Evolutionary conservation across 30 jellyfish, hydroid and myxozoan species (phyloP).

Genomic region (Hydra vulgaris): DNA sequence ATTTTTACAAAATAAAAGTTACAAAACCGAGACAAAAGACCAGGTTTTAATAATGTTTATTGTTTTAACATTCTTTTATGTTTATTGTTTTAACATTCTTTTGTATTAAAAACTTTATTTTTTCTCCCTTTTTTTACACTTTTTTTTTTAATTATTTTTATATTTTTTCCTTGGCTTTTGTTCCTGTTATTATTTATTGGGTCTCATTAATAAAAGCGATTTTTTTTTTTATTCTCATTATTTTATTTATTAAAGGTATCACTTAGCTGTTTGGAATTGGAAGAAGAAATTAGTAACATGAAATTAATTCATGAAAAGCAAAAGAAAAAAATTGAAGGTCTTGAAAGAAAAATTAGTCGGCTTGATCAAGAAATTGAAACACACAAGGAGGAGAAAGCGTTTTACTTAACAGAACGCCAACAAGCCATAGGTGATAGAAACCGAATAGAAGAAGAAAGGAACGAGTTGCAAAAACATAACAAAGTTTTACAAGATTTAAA

Average conservation of each 20-base stretch:
- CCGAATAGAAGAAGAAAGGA: constrained; percentile 41
- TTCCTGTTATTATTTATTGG: too few relatives aligned
- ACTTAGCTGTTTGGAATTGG: constrained; percentile 23
- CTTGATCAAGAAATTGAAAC: constrained; percentile 40
- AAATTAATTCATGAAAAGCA: constrained; percentile 37
- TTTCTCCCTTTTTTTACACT: too few relatives aligned
- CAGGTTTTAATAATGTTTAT: constrained; percentile 2
- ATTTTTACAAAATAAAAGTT: constrained; percentile 47
- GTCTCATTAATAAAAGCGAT: too few relatives aligned
- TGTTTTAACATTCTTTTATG: not conserved
- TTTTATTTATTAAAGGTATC: constrained; percentile 15
- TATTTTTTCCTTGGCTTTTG: too few relatives aligned
- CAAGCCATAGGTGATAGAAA: constrained; percentile 49
- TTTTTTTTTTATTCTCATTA: too few relatives aligned
- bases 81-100: too few relatives aligned
- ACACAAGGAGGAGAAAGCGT: constrained; percentile 40
- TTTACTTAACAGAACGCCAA: constrained; percentile 51
- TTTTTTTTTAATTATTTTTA: too few relatives aligned
- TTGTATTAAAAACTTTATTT: too few relatives aligned
- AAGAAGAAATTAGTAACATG: constrained; percentile 23
- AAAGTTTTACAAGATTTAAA: constrained; percentile 54
- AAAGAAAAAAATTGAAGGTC: constrained; percentile 25
- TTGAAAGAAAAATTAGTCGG: constrained; percentile 43
- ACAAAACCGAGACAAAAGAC: constrained; percentile 36
- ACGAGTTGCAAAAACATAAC: constrained; percentile 47